Conservation (phyloP, 2,113 vertebrate genomes). For the Myotis brandtii region DNA sequence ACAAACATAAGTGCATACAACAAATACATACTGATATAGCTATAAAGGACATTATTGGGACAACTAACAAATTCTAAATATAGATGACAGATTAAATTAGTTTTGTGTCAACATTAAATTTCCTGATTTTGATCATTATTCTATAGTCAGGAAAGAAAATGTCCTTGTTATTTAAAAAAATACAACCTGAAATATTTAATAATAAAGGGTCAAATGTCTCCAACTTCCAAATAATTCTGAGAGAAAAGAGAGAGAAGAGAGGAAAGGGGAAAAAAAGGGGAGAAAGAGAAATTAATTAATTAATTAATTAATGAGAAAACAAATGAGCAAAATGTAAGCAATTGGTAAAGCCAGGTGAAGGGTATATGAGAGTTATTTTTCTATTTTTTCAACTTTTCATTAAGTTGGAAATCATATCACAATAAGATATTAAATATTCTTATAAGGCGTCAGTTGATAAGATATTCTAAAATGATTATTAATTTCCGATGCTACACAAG, state of each 20-base stretch:
- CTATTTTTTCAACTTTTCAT: neutral
- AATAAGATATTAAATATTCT: neutral
- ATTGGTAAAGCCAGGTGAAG: neutral
- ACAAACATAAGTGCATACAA: neutral
- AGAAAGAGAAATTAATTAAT: neutral
- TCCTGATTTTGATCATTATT: neutral
- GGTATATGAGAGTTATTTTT: neutral
- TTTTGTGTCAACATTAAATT: neutral
- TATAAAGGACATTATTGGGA: neutral
- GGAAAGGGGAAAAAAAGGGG: neutral
- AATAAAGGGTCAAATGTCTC: neutral
- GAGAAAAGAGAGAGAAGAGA: neutral
- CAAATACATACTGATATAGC: neutral
- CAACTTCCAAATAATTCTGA: neutral
- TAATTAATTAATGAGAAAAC: neutral
- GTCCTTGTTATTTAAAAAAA: neutral
- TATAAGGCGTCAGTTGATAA: neutral
- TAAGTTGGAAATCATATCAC: conserved; percentile 3
- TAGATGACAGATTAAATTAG: neutral
- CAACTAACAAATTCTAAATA: neutral
- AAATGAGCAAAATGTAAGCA: neutral
- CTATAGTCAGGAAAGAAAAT: neutral
- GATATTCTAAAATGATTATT: neutral
- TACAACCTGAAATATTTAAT: neutral
- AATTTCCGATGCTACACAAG: neutral